phyloP scores from a whole-genome alignment of 2,797 vertebrate genomes.

The Myotis planiceps region DNA sequence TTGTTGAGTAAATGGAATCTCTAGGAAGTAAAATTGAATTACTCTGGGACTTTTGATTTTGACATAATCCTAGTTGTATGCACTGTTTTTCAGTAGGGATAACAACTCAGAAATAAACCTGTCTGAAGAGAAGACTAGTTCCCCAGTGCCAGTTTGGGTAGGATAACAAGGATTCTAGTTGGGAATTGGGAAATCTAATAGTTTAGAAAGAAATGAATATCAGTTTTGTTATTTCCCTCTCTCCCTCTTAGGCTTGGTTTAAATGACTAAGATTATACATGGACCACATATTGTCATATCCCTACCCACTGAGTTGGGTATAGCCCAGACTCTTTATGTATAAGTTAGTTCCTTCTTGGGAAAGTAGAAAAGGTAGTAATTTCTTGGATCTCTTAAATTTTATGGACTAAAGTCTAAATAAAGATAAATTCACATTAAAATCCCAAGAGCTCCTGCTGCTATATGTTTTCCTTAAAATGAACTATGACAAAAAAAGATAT shows the following conservation, averaged over 20 bases:
- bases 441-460: neutral
- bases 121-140: neutral
- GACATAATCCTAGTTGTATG: neutral
- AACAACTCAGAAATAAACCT: neutral
- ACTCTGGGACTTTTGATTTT: neutral
- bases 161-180: neutral
- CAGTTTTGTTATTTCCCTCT: neutral
- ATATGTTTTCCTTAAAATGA: neutral
- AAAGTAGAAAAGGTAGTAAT: neutral
- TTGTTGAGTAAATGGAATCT: conserved; percentile 15
- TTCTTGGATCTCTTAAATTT: neutral
- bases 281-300: neutral
- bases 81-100: conserved; percentile 16
- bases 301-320: neutral
- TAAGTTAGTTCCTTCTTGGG: neutral
- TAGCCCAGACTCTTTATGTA: neutral
- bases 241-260: neutral
- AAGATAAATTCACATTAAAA: conserved; percentile 10
- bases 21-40: conserved; percentile 13
- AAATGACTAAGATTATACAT: neutral
- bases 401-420: neutral
- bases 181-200: conserved; percentile 8
- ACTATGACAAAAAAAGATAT: conserved; percentile 24
- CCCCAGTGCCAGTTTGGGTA: neutral
- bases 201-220: neutral